Evolutionary conservation across 2,888 invertebrate species (phyloP).

Genomic region (Artemia sp.): DNA sequence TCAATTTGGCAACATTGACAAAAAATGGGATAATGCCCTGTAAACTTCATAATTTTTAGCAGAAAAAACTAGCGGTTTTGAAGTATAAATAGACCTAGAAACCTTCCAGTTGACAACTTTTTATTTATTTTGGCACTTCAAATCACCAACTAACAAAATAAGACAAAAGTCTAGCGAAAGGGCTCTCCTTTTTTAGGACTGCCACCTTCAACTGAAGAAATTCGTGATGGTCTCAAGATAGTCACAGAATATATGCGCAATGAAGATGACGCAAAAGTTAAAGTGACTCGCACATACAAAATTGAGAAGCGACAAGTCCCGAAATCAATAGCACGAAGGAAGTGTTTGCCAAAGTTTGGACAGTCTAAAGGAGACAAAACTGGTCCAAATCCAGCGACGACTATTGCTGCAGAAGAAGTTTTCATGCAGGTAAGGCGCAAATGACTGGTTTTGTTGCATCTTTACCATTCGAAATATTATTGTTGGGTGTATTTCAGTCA

Average conservation of each 20-base stretch:
- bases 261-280: conserved; percentile 72
- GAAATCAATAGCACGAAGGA: conserved; percentile 77
- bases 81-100: not conserved
- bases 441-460: too few relatives aligned
- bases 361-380: conserved; percentile 74
- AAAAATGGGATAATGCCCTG: too few relatives aligned
- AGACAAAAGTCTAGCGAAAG: too few relatives aligned
- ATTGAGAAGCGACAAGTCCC: conserved; percentile 76
- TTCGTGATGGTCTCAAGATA: conserved; percentile 72
- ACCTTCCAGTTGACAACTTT: not conserved
- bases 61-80: too few relatives aligned
- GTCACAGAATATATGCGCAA: conserved; percentile 82
- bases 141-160: too few relatives aligned
- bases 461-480: too few relatives aligned
- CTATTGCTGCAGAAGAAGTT: conserved; percentile 86
- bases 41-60: too few relatives aligned
- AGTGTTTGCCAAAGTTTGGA: conserved; percentile 91
- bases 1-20: too few relatives aligned
- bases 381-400: conserved; percentile 96
- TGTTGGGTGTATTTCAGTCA: too few relatives aligned
- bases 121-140: not conserved
- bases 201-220: conserved; percentile 52
- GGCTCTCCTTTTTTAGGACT: conserved; percentile 29
- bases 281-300: conserved; percentile 66
- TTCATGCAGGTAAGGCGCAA: conserved; percentile 45